Conservation (phyloP, 2,797 vertebrate species). For the Rallus crepitans region DNA sequence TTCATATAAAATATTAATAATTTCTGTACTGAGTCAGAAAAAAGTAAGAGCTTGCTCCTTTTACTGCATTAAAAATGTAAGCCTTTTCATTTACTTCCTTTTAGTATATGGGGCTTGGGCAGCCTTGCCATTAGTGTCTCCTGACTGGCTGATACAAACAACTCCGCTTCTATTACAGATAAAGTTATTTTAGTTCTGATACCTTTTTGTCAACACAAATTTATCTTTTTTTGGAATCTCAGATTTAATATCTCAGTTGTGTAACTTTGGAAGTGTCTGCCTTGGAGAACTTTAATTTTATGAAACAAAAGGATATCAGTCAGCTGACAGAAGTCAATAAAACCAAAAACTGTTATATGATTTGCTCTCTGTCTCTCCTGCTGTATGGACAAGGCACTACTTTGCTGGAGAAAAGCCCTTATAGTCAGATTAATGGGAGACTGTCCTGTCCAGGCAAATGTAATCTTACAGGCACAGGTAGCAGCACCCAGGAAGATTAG, state of each 20-base stretch:
- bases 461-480: neutral
- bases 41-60: neutral
- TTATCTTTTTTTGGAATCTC: neutral
- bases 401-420: neutral
- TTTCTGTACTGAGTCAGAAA: neutral
- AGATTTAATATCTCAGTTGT: neutral
- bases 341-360: neutral
- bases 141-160: neutral
- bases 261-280: neutral
- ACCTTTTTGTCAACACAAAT: neutral
- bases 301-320: neutral
- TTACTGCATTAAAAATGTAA: neutral
- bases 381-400: neutral
- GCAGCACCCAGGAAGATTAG: neutral
- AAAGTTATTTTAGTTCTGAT: neutral
- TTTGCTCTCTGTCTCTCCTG: neutral
- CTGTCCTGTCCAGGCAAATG: neutral
- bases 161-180: neutral
- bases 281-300: neutral
- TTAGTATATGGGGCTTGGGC: neutral
- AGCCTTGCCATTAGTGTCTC: neutral
- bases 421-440: neutral
- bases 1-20: neutral
- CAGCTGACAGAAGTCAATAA: neutral
- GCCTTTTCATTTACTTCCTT: neutral